Evolutionary conservation across 2,797 vertebrate species (phyloP).

Genomic region (Heliangelus exortis): DNA sequence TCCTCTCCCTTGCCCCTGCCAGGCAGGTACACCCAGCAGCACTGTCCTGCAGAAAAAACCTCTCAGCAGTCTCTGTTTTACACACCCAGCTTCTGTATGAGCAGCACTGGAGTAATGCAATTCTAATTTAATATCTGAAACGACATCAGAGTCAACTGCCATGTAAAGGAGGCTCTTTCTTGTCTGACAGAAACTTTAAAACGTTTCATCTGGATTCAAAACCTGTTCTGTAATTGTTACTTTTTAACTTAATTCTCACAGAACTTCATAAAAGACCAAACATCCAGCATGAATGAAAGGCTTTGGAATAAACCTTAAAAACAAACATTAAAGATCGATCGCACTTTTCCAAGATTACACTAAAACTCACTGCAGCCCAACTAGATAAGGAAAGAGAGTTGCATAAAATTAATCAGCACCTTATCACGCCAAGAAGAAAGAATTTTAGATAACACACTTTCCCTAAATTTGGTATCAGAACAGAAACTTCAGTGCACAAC

Average conservation of each 20-base stretch:
- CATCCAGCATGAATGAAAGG: not conserved
- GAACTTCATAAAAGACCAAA: not conserved
- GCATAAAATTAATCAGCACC: constrained; percentile 58
- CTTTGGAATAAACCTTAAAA: constrained; percentile 25
- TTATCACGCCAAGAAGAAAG: constrained; percentile 56
- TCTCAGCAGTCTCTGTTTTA: not conserved
- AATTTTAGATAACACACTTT: constrained; percentile 30
- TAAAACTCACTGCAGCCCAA: constrained; percentile 37
- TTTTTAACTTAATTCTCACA: not conserved
- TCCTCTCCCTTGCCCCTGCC: not conserved
- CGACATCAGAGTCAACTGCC: not conserved
- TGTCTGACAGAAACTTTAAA: not conserved
- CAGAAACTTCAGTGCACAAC: constrained; percentile 23
- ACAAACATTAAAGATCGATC: constrained; percentile 34
- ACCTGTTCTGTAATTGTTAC: not conserved
- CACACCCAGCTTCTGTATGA: not conserved
- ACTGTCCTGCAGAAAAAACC: accelerated
- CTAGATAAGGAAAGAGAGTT: constrained; percentile 36
- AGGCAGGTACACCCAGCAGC: accelerated
- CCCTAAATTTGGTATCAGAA: constrained; percentile 17
- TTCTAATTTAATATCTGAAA: not conserved
- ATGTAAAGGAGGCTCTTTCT: not conserved
- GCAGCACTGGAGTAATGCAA: not conserved
- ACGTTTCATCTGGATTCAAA: not conserved
- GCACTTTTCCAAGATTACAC: not conserved